phyloP scores from a whole-genome alignment of 1,140 invertebrate genomes.

The Anthonomus grandis region DNA sequence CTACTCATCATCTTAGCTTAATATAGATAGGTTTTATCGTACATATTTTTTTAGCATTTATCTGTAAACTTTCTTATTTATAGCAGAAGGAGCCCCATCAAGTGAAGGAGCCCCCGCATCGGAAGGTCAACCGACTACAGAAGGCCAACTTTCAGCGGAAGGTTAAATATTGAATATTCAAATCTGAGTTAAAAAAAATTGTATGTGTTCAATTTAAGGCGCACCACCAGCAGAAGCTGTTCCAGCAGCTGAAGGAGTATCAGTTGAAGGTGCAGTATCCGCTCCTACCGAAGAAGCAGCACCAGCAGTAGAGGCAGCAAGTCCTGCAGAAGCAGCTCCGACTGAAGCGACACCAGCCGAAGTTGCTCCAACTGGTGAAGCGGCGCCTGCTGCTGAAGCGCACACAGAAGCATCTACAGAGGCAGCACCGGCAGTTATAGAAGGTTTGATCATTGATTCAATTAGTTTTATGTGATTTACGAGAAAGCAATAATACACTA shows the following conservation, averaged over 20 bases:
- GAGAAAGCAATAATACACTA: too few species aligned
- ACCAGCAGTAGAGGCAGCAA: conserved; percentile 14
- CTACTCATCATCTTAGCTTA: background rate
- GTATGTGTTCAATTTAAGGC: conserved; percentile 39
- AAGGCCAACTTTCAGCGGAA: conserved; percentile 43
- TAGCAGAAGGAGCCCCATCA: conserved; percentile 34
- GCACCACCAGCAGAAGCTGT: conserved; percentile 49
- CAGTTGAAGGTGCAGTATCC: conserved; percentile 12
- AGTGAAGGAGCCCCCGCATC: conserved; percentile 48
- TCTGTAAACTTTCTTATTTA: conserved; percentile 13
- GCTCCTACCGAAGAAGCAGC: conserved; percentile 17
- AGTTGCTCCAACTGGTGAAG: conserved; percentile 28
- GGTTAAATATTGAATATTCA: background rate
- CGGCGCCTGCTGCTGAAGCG: conserved; percentile 26
- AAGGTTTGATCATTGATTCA: background rate
- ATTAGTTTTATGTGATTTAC: too few species aligned
- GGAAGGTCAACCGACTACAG: conserved; percentile 46
- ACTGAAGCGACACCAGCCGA: conserved; percentile 22
- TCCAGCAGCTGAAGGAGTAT: conserved; percentile 25
- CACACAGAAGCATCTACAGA: conserved; percentile 8
- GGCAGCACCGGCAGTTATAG: background rate
- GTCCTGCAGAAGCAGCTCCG: conserved; percentile 14
- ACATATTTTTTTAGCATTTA: background rate
- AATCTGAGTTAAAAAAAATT: too few species aligned
- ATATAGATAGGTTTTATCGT: too few species aligned